These are phyloP conservation scores for Caenorhabditis japonica DNA, from an alignment of 2,888 invertebrate genomes.

Conservation along the genomic window DNA sequence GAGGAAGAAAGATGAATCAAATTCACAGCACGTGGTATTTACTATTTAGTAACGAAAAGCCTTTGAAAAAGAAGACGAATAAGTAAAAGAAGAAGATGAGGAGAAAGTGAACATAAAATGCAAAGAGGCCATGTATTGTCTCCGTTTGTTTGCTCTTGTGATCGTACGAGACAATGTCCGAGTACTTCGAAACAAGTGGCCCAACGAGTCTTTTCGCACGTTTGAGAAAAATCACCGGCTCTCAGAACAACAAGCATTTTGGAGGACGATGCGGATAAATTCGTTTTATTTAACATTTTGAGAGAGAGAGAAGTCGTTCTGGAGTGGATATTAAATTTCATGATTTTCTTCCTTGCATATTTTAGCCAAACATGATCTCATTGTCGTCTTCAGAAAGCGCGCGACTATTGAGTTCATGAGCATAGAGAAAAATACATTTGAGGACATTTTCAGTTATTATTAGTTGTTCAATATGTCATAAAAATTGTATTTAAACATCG, in stretches of 20 bases:
- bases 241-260: constrained; percentile 1
- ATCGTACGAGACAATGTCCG: constrained; percentile 21
- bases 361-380: too few species aligned
- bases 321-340: too few species aligned
- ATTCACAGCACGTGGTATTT: constrained; percentile 1
- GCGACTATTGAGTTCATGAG: too few species aligned
- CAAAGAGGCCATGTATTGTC: background rate
- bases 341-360: too few species aligned
- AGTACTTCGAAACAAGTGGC: constrained; percentile 25
- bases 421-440: background rate
- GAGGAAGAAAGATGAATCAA: background rate
- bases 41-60: too few species aligned
- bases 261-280: too few species aligned
- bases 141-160: constrained; percentile 20
- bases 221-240: background rate
- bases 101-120: constrained; percentile 2
- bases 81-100: background rate
- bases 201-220: constrained; percentile 7
- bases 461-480: too few species aligned
- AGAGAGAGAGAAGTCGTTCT: too few species aligned
- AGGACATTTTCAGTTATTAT: constrained; percentile 10
- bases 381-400: too few species aligned
- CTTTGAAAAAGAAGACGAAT: too few species aligned
- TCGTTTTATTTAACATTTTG: too few species aligned
- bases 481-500: too few species aligned